Evolutionary conservation across 2,797 vertebrate genomes (phyloP).

Genomic region (Synanceia verrucosa): DNA sequence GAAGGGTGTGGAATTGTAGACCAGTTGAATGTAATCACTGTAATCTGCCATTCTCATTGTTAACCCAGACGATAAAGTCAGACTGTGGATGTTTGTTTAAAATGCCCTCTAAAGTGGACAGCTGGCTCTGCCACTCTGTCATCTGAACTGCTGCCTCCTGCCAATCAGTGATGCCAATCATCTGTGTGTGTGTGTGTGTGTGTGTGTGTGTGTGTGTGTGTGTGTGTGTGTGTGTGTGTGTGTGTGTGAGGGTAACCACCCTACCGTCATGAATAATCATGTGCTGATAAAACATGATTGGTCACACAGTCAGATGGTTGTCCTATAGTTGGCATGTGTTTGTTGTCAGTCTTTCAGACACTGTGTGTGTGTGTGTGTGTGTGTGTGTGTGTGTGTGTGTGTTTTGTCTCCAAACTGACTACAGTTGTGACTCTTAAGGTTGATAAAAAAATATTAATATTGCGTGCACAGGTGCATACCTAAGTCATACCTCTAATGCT

Average conservation of each 20-base stretch:
- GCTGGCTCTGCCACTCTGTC: constrained; percentile 71
- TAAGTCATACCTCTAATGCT: background rate
- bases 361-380: background rate
- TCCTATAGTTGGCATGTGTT: constrained; percentile 45
- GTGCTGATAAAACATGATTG: constrained; percentile 67
- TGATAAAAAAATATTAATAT: background rate
- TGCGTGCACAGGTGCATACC: background rate
- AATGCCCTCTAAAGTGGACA: constrained; percentile 70
- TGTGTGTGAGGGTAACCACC: background rate
- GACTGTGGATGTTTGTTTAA: constrained; percentile 44
- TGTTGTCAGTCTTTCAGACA: constrained; percentile 41
- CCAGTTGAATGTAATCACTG: constrained; percentile 1
- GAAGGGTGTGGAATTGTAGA: background rate
- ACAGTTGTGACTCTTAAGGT: background rate
- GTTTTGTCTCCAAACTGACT: constrained; percentile 1
- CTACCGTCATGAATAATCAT: constrained; percentile 75
- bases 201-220: constrained; percentile 2
- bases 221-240: constrained; percentile 1
- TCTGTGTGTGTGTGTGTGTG: constrained; percentile 33
- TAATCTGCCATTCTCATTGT: constrained; percentile 20
- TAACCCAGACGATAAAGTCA: constrained; percentile 26
- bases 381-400: background rate
- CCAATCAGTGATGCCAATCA: constrained; percentile 75
- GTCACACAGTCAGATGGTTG: constrained; percentile 74
- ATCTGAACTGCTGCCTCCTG: constrained; percentile 69